Percentiles rank a stretch among this genome's conserved stretches.
phyloP scores from a whole-genome alignment of 2,797 vertebrate species.

The Galaxias olidus region DNA sequence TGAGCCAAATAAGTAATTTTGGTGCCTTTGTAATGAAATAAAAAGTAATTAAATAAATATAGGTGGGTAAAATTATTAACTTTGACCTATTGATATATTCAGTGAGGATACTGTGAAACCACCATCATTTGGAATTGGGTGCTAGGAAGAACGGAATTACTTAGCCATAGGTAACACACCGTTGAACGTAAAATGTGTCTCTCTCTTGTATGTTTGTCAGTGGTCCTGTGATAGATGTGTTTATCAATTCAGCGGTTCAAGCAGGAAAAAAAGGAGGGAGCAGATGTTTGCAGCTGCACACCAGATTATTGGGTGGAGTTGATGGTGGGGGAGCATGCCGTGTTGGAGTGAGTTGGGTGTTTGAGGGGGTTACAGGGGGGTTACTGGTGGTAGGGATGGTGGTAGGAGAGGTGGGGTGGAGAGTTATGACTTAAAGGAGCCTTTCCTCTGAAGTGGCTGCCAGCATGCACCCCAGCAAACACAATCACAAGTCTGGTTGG shows the following conservation, averaged over 20 bases:
- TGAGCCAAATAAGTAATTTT: no score
- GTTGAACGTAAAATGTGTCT: conserved; percentile 55
- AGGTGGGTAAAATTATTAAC: no score
- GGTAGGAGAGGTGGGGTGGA: conserved; percentile 48
- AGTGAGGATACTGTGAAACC: conserved; percentile 11
- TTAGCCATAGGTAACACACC: conserved; percentile 34
- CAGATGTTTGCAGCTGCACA: conserved; percentile 83
- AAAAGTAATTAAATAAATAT: no score
- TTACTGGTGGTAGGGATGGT: conserved; percentile 68
- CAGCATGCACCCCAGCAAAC: conserved; percentile 81
- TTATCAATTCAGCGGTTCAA: conserved; percentile 74
- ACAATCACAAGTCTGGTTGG: conserved; percentile 81
- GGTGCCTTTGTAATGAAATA: no score
- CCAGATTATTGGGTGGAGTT: conserved; percentile 83
- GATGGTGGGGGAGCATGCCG: conserved; percentile 58
- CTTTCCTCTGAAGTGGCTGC: conserved; percentile 83
- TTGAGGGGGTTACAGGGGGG: conserved; percentile 70
- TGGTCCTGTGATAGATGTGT: conserved; percentile 74
- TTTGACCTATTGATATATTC: no score
- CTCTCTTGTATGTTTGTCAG: conserved; percentile 64
- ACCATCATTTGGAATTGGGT: conserved; percentile 15
- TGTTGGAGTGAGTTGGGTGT: conserved; percentile 51
- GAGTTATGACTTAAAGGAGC: conserved; percentile 80
- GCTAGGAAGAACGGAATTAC: conserved; percentile 10
- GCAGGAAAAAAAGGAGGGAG: conserved; percentile 59